Percentiles rank a stretch among this genome's conserved stretches.
These are phyloP conservation scores for Schizaphis graminum DNA, from an alignment of 2,888 invertebrate genomes.

Conservation along the genomic window DNA sequence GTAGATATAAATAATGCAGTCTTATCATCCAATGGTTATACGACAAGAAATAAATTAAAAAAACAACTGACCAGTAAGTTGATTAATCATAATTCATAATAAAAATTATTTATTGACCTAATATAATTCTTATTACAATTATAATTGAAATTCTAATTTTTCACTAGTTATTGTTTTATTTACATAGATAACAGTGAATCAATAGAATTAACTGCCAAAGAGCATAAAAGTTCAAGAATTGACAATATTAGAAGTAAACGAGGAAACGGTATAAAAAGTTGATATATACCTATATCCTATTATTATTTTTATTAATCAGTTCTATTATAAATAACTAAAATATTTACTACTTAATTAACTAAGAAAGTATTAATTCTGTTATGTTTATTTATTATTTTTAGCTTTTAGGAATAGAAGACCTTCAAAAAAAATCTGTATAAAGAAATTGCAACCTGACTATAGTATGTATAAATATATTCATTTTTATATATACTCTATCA, in stretches of 20 bases:
- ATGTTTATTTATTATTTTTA: background rate
- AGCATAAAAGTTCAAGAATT: background rate
- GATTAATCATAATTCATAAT: too few relatives aligned
- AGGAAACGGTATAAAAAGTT: background rate
- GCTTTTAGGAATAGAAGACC: background rate
- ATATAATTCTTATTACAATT: background rate
- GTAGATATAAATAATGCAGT: slow-evolving; percentile 33
- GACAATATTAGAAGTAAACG: background rate
- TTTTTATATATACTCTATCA: background rate
- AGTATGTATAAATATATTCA: slow-evolving; percentile 39
- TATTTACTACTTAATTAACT: background rate
- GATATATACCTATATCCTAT: background rate
- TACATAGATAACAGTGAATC: background rate
- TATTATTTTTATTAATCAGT: background rate
- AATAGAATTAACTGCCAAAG: background rate
- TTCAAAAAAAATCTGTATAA: background rate
- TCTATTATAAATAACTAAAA: background rate
- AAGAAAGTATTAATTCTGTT: background rate
- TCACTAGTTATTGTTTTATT: background rate
- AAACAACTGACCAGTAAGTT: slow-evolving; percentile 3
- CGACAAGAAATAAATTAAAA: slow-evolving; percentile 53
- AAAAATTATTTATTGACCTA: background rate
- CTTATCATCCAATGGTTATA: slow-evolving; percentile 37
- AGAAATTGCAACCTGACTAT: background rate
- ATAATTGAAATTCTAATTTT: background rate